Conservation (phyloP, 2,888 invertebrate species). For the Microctonus hyperodae region DNA sequence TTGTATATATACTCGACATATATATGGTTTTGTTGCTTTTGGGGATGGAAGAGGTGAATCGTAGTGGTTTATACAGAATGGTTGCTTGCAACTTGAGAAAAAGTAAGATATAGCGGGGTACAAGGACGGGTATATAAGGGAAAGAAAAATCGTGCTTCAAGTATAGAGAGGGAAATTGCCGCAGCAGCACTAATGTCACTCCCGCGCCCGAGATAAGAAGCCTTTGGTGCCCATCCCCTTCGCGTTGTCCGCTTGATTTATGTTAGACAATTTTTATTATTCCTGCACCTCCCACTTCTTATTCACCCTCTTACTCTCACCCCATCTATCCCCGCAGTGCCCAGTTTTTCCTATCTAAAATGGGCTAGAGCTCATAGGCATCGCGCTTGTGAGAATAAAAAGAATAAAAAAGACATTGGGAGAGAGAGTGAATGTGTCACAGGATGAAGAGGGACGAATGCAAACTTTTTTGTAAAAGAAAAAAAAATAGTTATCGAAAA, state of each 20-base stretch:
- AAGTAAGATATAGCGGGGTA: slow-evolving; percentile 22
- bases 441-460: slow-evolving; percentile 31
- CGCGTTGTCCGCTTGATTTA: slow-evolving; percentile 58
- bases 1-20: slow-evolving; percentile 23
- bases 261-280: slow-evolving; percentile 62
- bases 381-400: slow-evolving; percentile 37
- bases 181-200: slow-evolving; percentile 60
- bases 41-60: slow-evolving; percentile 30
- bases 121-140: slow-evolving; percentile 16
- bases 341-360: slow-evolving; percentile 56
- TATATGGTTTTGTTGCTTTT: slow-evolving; percentile 16
- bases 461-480: slow-evolving; percentile 50
- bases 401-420: slow-evolving; percentile 5
- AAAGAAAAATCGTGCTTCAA: slow-evolving; percentile 41
- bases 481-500: slow-evolving; percentile 25
- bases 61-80: not conserved
- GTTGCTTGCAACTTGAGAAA: slow-evolving; percentile 6
- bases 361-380: slow-evolving; percentile 49
- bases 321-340: not conserved
- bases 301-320: slow-evolving; percentile 13
- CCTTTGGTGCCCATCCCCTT: slow-evolving; percentile 47
- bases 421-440: slow-evolving; percentile 38
- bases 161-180: slow-evolving; percentile 55
- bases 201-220: slow-evolving; percentile 60
- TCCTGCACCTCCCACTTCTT: slow-evolving; percentile 48